phyloP scores from a whole-genome alignment of 2,888 invertebrate species.

The Leucozona laternaria region DNA sequence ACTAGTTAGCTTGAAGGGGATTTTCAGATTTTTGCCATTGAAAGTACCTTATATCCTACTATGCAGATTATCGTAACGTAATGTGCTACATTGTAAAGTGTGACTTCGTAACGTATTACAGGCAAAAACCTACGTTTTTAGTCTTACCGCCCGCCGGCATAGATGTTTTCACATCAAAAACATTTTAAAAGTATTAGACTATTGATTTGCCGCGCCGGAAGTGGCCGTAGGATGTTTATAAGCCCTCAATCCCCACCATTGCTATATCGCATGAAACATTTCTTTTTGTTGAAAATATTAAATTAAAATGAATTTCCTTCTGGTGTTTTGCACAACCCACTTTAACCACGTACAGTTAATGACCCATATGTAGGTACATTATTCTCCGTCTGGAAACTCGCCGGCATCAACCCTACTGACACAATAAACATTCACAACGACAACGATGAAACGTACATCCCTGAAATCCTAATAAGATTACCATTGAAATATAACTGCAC shows the following conservation, averaged over 20 bases:
- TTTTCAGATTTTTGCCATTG: no score
- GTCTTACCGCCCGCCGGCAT: no score
- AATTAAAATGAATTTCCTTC: constrained; percentile 27
- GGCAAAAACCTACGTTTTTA: no score
- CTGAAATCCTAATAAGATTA: constrained; percentile 68
- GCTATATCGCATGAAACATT: background rate
- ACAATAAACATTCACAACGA: constrained; percentile 43
- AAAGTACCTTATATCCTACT: no score
- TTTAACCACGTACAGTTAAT: constrained; percentile 57
- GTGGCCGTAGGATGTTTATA: background rate
- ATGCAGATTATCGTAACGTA: no score
- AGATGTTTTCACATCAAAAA: no score
- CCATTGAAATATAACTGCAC: constrained; percentile 69
- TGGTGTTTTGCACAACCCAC: constrained; percentile 31
- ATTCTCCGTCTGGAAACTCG: constrained; percentile 51
- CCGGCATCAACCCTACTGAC: constrained; percentile 40
- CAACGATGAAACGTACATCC: constrained; percentile 33
- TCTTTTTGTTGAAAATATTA: background rate
- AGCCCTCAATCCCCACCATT: background rate
- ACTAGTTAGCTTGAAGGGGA: no score
- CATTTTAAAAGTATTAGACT: no score
- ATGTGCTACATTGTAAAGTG: no score
- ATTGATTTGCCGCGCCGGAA: no score
- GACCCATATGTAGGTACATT: constrained; percentile 43
- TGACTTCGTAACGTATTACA: no score